Conservation (phyloP, 2,888 invertebrate species). For the Dastarcus helophoroides region DNA sequence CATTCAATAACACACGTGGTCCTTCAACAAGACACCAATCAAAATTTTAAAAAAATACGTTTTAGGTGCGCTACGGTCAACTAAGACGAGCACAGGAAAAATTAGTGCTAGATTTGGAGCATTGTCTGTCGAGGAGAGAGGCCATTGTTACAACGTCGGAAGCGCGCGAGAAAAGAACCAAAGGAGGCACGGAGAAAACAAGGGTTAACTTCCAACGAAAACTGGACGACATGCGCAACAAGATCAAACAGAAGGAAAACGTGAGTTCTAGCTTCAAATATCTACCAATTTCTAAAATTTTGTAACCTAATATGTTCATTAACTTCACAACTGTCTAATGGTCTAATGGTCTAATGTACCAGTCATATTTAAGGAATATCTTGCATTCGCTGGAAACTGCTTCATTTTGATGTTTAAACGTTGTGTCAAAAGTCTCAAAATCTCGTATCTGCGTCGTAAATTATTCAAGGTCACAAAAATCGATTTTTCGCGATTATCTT, state of each 20-base stretch:
- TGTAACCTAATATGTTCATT: conserved; percentile 23
- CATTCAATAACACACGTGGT: background rate
- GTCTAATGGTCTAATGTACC: too few relatives aligned
- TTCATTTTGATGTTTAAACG: too few relatives aligned
- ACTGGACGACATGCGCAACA: conserved; percentile 46
- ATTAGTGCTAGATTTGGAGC: conserved; percentile 51
- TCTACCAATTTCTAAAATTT: too few relatives aligned
- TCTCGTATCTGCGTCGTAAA: too few relatives aligned
- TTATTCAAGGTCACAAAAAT: too few relatives aligned
- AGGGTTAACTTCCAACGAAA: conserved; percentile 44
- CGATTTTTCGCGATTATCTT: too few relatives aligned
- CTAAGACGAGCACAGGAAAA: conserved; percentile 47
- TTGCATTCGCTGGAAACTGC: too few relatives aligned
- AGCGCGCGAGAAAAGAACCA: conserved; percentile 41
- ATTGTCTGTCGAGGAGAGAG: conserved; percentile 52
- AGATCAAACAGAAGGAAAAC: conserved; percentile 43
- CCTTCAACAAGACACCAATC: background rate
- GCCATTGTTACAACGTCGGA: conserved; percentile 48
- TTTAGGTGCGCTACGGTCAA: conserved; percentile 38
- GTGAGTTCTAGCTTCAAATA: conserved; percentile 34
- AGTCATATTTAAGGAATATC: too few relatives aligned
- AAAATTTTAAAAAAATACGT: conserved; percentile 4
- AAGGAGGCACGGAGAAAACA: conserved; percentile 33
- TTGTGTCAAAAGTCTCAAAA: too few relatives aligned
- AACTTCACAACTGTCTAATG: too few relatives aligned